Evolutionary conservation across 30 jellyfish, hydroid and myxozoan genomes (phyloP).

Genomic region (Pelagia noctiluca): DNA sequence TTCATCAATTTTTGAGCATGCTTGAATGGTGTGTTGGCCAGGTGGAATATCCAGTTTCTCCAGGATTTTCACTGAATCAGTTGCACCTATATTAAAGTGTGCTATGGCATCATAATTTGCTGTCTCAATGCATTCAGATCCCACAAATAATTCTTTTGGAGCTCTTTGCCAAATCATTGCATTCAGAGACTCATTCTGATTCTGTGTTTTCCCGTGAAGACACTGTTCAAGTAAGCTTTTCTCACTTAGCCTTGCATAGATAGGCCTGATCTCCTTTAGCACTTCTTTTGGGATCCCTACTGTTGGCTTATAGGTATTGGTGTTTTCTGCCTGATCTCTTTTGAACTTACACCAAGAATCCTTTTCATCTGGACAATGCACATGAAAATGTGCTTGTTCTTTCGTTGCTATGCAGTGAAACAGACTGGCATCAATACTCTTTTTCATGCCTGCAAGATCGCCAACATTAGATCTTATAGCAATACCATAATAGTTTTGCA

Average conservation of each 20-base stretch:
- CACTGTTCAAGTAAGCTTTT: slow-evolving; percentile 15
- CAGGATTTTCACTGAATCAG: neutral
- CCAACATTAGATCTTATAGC: slow-evolving; percentile 53
- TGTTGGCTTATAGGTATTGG: too few relatives aligned
- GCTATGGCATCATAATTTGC: too few relatives aligned
- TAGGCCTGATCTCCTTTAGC: neutral
- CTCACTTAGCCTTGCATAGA: neutral
- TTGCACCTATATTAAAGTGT: too few relatives aligned
- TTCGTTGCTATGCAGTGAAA: slow-evolving; percentile 61
- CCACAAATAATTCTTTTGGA: too few relatives aligned
- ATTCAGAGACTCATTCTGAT: neutral
- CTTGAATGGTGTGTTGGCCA: neutral
- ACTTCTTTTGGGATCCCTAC: too few relatives aligned
- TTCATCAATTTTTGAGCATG: neutral
- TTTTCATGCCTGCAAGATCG: slow-evolving; percentile 49
- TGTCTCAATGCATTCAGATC: too few relatives aligned
- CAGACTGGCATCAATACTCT: slow-evolving; percentile 30
- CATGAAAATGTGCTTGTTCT: slow-evolving; percentile 26
- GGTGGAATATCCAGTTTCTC: neutral
- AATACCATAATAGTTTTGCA: too few relatives aligned
- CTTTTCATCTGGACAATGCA: slow-evolving; percentile 4
- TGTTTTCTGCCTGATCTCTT: neutral
- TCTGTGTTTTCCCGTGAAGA: slow-evolving; percentile 14
- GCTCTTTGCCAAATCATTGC: slow-evolving; percentile 17
- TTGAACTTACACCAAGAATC: slow-evolving; percentile 17